Conservation (phyloP, 1,140 invertebrate species). For the Meloidogyne chitwoodi region DNA sequence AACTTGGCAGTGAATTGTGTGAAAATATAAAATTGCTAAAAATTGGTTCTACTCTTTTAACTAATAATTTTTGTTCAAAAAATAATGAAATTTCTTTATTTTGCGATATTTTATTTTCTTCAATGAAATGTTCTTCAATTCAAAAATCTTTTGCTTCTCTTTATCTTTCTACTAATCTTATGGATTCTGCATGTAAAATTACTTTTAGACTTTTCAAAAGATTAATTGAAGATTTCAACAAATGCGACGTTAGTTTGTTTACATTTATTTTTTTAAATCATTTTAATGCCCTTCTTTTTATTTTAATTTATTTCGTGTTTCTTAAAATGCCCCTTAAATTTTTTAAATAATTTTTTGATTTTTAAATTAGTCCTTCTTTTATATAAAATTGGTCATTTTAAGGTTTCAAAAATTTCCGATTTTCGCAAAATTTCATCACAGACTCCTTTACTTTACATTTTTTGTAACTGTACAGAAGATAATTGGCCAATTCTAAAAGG, state of each 20-base stretch:
- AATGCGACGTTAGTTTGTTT: constrained; percentile 31
- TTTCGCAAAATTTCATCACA: constrained; percentile 9
- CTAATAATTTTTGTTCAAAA: background rate
- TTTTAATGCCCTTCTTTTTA: background rate
- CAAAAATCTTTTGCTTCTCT: constrained; percentile 33
- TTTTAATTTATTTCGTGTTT: too few species aligned
- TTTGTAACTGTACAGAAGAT: constrained; percentile 12
- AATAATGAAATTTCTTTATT: constrained; percentile 1
- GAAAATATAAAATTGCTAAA: background rate
- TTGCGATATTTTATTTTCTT: constrained; percentile 7
- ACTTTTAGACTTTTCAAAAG: constrained; percentile 28
- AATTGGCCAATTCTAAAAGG: constrained; percentile 30
- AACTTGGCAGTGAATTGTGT: background rate
- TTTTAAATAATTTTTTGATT: background rate
- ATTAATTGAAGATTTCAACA: constrained; percentile 17
- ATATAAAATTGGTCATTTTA: background rate
- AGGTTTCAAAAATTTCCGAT: constrained; percentile 23
- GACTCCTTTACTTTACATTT: constrained; percentile 26
- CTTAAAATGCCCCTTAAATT: too few species aligned
- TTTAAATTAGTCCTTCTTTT: too few species aligned
- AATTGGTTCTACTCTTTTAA: background rate
- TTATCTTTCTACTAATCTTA: constrained; percentile 39
- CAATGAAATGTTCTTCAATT: constrained; percentile 26
- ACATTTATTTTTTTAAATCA: background rate
- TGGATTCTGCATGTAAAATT: constrained; percentile 28